Conservation (phyloP, 2,113 vertebrate species). For the Trachemys scripta region DNA sequence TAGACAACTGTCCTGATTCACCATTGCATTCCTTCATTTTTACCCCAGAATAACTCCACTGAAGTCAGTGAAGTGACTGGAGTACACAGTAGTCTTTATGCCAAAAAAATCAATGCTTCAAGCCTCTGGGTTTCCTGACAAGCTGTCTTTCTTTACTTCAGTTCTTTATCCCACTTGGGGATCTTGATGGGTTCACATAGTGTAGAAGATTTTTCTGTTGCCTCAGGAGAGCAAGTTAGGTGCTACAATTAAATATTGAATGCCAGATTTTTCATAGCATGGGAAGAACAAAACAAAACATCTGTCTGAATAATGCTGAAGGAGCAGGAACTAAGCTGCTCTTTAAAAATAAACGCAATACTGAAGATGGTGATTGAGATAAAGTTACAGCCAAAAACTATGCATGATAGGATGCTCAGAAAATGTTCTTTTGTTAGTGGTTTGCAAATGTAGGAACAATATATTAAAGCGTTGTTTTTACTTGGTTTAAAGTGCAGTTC, state of each 20-base stretch:
- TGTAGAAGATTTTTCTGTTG: slow-evolving; percentile 65
- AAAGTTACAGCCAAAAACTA: slow-evolving; percentile 65
- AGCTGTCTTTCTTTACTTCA: slow-evolving; percentile 69
- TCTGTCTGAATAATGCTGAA: slow-evolving; percentile 70
- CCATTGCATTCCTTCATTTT: slow-evolving; percentile 66
- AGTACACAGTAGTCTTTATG: slow-evolving; percentile 52
- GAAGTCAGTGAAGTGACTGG: slow-evolving; percentile 58
- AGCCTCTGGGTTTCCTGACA: slow-evolving; percentile 71
- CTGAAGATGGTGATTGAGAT: slow-evolving; percentile 72
- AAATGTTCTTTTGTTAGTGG: slow-evolving; percentile 70
- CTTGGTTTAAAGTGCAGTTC: slow-evolving; percentile 64
- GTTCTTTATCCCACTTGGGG: slow-evolving; percentile 49
- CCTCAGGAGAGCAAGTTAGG: slow-evolving; percentile 68
- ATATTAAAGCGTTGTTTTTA: slow-evolving; percentile 75
- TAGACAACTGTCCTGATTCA: slow-evolving; percentile 63
- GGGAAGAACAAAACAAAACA: slow-evolving; percentile 72
- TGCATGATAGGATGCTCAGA: slow-evolving; percentile 68
- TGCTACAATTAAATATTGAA: slow-evolving; percentile 67
- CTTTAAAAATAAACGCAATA: slow-evolving; percentile 77
- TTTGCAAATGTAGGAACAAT: slow-evolving; percentile 78
- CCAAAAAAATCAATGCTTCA: slow-evolving; percentile 69
- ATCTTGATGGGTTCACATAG: slow-evolving; percentile 61
- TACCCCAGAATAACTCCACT: slow-evolving; percentile 71
- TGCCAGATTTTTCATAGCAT: slow-evolving; percentile 71
- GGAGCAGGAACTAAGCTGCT: slow-evolving; percentile 66